Base-by-base conservation (phyloP, 2,113 vertebrate genomes). In the Calypte anna region DNA sequence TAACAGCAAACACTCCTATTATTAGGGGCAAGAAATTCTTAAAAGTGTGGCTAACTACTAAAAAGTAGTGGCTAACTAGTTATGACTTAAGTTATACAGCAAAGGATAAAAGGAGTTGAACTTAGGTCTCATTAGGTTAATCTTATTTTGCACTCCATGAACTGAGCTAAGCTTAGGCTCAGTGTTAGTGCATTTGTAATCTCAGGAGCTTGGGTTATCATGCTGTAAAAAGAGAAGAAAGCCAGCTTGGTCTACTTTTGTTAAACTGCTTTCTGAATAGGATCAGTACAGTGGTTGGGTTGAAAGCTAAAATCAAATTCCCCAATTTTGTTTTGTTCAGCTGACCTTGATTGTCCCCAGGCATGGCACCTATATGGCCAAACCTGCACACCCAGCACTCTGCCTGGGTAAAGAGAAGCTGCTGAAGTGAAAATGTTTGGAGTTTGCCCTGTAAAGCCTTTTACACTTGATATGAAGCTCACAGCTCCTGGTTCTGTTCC, bases 331-430 rank as follows among this genome's bases (percentile, higher is more conserved):
- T 43, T 68, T 31, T 27, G 50, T 81, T 86, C 23, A 33, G 48
- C 31, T 30, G 33, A 62, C 14, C 48, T 21, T 51, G 23, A 5
- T 46, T 76, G 38, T 72, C n/a, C 15, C 44, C 23, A 8, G 38
- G 18, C 5, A 0, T 31, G 15, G 16, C 44, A 16, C 44, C 15
- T 15, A 46, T 46, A 11, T 40, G 40, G 40, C 40, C 40, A 40
- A 10, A 40, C 40, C 40, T 2, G 0, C 2, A 1, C 9, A 4
- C 15, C 38, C 55, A 48, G n/a, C 68, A 50, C 54, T 8, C 20
- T 3, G 1, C 12, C n/a, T 67, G 46, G 23, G 20, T 85, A n/a
- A 33, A 0, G 0, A 24, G 28, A 73, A 59, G 27, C 15, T 19
- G 18, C 44, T 46, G 17, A 16, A 53, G 40, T 38, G 11, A 40